A percentile compares a stretch with the other conserved stretches of the same genome.
phyloP scores from a whole-genome alignment of 2,797 vertebrate genomes.

The Alca torda region DNA sequence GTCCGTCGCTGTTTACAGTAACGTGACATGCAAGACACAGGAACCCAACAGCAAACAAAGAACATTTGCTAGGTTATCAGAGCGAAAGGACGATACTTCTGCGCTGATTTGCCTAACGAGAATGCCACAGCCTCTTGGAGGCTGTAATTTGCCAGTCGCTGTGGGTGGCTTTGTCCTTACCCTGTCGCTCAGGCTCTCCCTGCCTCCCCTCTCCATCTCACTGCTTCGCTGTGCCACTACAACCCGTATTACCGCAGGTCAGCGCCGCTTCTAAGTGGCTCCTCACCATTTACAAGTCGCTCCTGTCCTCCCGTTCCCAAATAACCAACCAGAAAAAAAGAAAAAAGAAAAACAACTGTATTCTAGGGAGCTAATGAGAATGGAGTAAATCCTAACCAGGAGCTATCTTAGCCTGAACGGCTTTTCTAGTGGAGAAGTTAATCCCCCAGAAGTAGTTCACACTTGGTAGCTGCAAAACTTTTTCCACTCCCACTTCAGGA shows the following conservation, averaged over 20 bases:
- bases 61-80: background rate
- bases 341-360: background rate
- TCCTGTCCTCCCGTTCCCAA: background rate
- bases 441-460: background rate
- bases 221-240: background rate
- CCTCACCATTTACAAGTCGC: background rate
- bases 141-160: background rate
- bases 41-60: background rate
- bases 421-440: background rate
- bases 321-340: background rate
- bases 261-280: background rate
- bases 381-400: background rate
- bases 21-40: background rate
- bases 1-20: accelerated
- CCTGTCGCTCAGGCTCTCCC: background rate
- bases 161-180: background rate
- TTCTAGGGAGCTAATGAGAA: background rate
- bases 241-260: background rate
- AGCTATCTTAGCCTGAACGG: accelerated
- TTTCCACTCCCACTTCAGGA: background rate
- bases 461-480: background rate
- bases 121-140: background rate
- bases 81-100: background rate
- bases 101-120: background rate
- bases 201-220: background rate